These are phyloP conservation scores for Climacteris rufus DNA, from an alignment of 2,113 vertebrate species.

Conservation along the genomic window DNA sequence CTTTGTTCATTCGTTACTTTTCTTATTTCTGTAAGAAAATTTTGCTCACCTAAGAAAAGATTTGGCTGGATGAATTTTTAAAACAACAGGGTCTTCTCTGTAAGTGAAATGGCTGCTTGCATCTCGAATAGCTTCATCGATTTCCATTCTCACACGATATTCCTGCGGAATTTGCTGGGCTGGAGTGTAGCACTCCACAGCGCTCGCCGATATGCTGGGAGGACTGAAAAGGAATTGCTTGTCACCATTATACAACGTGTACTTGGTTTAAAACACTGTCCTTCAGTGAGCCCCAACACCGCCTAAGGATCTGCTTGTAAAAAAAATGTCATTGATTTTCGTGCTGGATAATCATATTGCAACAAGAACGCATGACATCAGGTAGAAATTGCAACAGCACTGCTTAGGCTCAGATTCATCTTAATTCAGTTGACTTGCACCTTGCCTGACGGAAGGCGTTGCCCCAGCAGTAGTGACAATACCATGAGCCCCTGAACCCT, in stretches of 20 bases:
- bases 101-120: conserved; percentile 79
- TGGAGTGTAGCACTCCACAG: conserved; percentile 87
- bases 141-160: conserved; percentile 79
- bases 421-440: neutral
- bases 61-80: conserved; percentile 86
- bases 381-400: neutral
- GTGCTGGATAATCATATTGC: neutral
- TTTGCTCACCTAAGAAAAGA: conserved; percentile 91
- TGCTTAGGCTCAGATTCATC: neutral
- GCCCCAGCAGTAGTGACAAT: neutral
- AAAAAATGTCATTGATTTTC: neutral
- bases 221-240: neutral
- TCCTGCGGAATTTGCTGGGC: conserved; percentile 70
- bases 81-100: conserved; percentile 86
- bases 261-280: neutral
- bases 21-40: neutral
- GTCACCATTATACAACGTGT: neutral
- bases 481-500: neutral
- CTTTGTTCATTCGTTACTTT: conserved; percentile 7
- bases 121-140: conserved; percentile 78
- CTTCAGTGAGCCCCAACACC: neutral
- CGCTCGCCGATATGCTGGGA: conserved; percentile 54
- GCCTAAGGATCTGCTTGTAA: neutral
- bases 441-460: neutral
- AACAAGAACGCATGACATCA: neutral